Evolutionary conservation across 2,113 vertebrate genomes (phyloP), one percentile per base, ranked within the genome.

Genomic region (Pangasianodon gigas): DNA sequence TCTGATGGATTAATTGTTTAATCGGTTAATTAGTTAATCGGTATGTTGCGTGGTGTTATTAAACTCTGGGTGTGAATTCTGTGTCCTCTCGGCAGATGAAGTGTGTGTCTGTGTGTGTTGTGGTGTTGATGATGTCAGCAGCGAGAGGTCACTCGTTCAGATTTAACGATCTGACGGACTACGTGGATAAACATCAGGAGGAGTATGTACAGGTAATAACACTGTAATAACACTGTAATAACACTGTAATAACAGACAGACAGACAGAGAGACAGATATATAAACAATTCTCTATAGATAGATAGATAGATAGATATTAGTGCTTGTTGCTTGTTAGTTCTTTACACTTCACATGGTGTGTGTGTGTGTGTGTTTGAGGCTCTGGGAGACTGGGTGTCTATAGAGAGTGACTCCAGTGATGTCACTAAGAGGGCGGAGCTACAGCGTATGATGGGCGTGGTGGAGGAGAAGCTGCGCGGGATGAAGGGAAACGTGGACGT

Each of bases 371-470:
- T 83, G 56, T 79, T 46, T 85, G 65, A 99, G 98, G 92, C 84
- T 14, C 96, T 99, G 37, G 93, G 95, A 56, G 95, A 97, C 18
- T 99, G 98, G 98, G 95, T 98, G 87, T 96, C 97, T 0, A 91
- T 99, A 1, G 94, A 98, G 93, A 98, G 98, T 0, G 96, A 98
- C 90, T 99, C 97, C 46, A 92, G 96, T 54, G 97, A 98, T 29
- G 93, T 97, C 0, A 10, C 79, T 0, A 96, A 96, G 89, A 94
- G 97, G 87, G 56, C 88, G 16, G 95, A 98, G 80, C 89, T 97
- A 1, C 94, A 94, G 56, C 75, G 48, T 24, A 99, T 99, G 97
- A 96, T 96, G 95, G 90, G 93, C 0, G 6, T 96, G 91, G 95
- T 95, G 3, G 96, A 95, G 6, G 93, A 96, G 90, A 96, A 92